A percentile compares a stretch with the other conserved stretches of the same genome.
These are phyloP conservation scores for Heterodera schachtii DNA, from an alignment of 1,140 invertebrate species.

Conservation along the genomic window DNA sequence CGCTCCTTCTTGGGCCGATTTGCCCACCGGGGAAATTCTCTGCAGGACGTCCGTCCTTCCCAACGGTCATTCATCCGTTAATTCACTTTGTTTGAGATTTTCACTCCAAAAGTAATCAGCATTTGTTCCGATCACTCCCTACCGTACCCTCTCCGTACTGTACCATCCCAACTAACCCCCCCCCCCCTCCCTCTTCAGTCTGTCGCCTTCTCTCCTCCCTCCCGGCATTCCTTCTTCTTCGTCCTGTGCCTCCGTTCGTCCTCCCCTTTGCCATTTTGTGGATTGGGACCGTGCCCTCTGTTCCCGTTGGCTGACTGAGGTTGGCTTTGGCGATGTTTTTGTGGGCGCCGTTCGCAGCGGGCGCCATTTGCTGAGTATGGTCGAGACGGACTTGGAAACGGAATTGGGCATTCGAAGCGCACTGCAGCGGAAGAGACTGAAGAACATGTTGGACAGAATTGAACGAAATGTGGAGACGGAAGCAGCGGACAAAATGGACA, in stretches of 20 bases:
- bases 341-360: conserved; percentile 79
- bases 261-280: conserved; percentile 67
- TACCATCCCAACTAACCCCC: neutral
- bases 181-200: conserved; percentile 73
- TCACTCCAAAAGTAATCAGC: neutral
- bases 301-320: conserved; percentile 81
- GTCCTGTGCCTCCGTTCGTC: conserved; percentile 45
- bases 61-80: conserved; percentile 62
- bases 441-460: conserved; percentile 76
- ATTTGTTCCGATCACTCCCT: too few relatives aligned
- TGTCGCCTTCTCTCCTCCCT: conserved; percentile 67
- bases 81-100: too few relatives aligned
- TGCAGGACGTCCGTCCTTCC: conserved; percentile 70
- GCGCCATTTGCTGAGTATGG: conserved; percentile 78
- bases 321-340: conserved; percentile 76
- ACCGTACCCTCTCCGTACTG: too few relatives aligned
- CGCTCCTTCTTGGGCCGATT: conserved; percentile 68
- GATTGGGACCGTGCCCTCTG: conserved; percentile 82
- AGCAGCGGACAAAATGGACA: conserved; percentile 64
- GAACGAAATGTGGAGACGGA: conserved; percentile 54
- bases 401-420: conserved; percentile 73
- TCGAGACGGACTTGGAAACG: conserved; percentile 79
- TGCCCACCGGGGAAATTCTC: conserved; percentile 73
- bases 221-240: conserved; percentile 39
- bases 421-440: conserved; percentile 87